phyloP scores from a whole-genome alignment of 2,113 vertebrate species.

The Probosciger aterrimus region DNA sequence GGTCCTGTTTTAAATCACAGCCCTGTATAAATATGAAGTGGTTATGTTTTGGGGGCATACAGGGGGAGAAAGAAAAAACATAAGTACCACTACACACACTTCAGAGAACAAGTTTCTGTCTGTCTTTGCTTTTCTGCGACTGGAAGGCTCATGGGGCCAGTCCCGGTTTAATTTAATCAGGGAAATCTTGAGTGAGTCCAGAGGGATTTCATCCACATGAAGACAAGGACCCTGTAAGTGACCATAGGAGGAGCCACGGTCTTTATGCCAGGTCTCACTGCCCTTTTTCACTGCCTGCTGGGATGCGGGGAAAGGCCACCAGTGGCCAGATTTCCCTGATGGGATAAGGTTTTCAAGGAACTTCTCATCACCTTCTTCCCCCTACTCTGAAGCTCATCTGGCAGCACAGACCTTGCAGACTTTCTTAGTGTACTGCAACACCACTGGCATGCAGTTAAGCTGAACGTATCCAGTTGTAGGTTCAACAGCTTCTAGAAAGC shows the following conservation, averaged over 20 bases:
- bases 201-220: background rate
- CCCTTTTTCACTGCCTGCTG: background rate
- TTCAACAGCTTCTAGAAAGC: background rate
- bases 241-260: background rate
- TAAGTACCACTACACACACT: background rate
- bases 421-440: background rate
- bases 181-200: background rate
- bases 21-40: background rate
- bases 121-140: background rate
- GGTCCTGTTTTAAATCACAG: background rate
- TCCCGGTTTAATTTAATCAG: background rate
- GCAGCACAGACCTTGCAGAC: background rate
- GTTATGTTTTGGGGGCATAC: background rate
- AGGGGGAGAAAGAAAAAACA: background rate
- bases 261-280: background rate
- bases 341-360: background rate
- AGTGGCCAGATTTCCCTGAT: rapidly evolving
- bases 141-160: background rate
- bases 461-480: background rate
- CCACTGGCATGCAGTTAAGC: background rate
- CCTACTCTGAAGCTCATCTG: background rate
- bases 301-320: background rate
- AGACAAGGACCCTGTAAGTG: background rate
- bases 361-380: background rate
- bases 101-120: background rate